Evolutionary conservation across 1,140 invertebrate genomes (phyloP).

Genomic region (Trissolcus basalis): DNA sequence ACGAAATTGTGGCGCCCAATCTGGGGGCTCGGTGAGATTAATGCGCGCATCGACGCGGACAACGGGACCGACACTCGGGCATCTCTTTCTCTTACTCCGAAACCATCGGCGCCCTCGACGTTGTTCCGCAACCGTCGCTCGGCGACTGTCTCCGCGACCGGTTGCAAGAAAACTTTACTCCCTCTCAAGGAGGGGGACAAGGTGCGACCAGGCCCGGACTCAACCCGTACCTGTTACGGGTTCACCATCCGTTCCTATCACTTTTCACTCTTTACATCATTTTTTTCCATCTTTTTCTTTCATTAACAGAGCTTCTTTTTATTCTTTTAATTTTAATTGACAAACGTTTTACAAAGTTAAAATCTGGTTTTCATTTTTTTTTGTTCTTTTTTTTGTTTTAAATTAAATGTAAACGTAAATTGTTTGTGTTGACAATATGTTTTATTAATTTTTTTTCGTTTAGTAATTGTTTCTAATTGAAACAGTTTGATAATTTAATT

Average conservation of each 20-base stretch:
- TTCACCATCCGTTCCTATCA: neutral
- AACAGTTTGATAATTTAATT: too few species aligned
- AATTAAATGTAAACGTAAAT: too few species aligned
- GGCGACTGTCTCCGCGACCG: slow-evolving; percentile 40
- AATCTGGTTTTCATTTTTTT: too few species aligned
- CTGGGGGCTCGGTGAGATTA: slow-evolving; percentile 48
- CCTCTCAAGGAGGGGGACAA: slow-evolving; percentile 12
- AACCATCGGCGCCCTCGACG: slow-evolving; percentile 10
- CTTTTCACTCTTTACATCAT: neutral
- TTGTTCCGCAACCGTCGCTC: slow-evolving; percentile 36
- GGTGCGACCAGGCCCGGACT: slow-evolving; percentile 28
- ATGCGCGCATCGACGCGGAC: slow-evolving; percentile 53
- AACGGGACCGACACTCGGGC: slow-evolving; percentile 31
- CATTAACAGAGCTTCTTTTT: neutral
- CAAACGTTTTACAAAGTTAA: too few species aligned
- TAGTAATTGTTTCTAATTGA: too few species aligned
- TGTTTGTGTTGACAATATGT: too few species aligned
- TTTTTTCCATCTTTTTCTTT: too few species aligned
- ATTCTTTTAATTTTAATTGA: too few species aligned
- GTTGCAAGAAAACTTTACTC: slow-evolving; percentile 30
- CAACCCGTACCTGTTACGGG: slow-evolving; percentile 2
- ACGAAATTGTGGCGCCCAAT: slow-evolving; percentile 31
- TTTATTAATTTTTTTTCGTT: too few species aligned
- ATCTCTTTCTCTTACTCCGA: slow-evolving; percentile 27
- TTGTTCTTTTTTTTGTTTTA: too few species aligned